These are phyloP conservation scores for Stomatorhinus ivindoensis DNA, from an alignment of 2,113 vertebrate species.

Conservation along the genomic window DNA sequence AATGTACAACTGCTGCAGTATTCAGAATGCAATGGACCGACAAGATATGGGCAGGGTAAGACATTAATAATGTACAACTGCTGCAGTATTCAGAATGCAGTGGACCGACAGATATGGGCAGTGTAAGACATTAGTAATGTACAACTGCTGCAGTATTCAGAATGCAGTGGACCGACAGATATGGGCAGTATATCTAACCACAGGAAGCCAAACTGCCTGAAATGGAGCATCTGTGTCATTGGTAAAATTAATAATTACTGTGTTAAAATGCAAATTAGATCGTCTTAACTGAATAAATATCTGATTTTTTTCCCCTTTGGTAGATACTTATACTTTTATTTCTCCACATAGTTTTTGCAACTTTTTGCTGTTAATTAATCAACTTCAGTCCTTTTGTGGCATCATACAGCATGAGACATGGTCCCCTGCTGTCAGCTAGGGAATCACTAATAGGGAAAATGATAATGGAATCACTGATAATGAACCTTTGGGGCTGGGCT, in stretches of 20 bases:
- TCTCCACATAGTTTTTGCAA: not conserved
- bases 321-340: not conserved
- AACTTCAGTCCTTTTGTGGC: not conserved
- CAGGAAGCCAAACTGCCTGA: not conserved
- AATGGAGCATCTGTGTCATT: not conserved
- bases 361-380: not conserved
- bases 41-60: not conserved
- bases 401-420: not conserved
- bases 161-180: not conserved
- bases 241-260: not conserved
- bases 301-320: not conserved
- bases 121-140: not conserved
- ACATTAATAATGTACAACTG: too few species aligned
- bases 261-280: not conserved
- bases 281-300: not conserved
- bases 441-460: not conserved
- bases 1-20: not conserved
- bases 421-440: not conserved
- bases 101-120: not conserved
- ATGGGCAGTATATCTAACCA: not conserved
- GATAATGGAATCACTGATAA: not conserved
- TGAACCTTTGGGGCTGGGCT: not conserved
- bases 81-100: not conserved
- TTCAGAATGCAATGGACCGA: not conserved
- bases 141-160: not conserved